Evolutionary conservation across 2,888 invertebrate genomes (phyloP).

Genomic region (Hedychridium roseum): DNA sequence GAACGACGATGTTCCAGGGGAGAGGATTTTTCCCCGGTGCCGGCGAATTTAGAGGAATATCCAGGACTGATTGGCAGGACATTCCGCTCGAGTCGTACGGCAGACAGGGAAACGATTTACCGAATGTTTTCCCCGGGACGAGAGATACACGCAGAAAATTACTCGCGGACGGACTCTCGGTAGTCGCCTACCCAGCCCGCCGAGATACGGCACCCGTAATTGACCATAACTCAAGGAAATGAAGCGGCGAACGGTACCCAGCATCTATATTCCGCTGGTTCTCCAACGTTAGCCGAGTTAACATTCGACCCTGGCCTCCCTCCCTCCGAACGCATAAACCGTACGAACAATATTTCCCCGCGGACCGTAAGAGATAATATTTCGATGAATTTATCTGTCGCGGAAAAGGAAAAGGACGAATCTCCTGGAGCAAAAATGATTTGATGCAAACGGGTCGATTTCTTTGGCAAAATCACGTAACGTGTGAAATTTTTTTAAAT

Average conservation of each 20-base stretch:
- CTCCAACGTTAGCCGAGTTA: slow-evolving; percentile 42
- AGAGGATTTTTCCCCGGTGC: too few relatives aligned
- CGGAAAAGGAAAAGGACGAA: background rate
- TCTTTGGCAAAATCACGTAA: too few relatives aligned
- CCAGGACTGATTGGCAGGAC: too few relatives aligned
- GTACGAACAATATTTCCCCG: too few relatives aligned
- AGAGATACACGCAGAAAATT: background rate
- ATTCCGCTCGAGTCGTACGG: background rate
- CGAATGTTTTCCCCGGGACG: background rate
- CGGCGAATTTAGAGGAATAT: too few relatives aligned
- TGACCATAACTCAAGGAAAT: slow-evolving; percentile 54
- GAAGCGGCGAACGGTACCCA: slow-evolving; percentile 50
- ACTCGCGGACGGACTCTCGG: slow-evolving; percentile 12
- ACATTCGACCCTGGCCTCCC: slow-evolving; percentile 36
- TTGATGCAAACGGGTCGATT: too few relatives aligned
- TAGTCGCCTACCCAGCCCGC: slow-evolving; percentile 36
- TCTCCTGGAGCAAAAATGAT: background rate
- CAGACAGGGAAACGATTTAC: background rate
- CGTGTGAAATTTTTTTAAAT: too few relatives aligned
- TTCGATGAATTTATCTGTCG: background rate
- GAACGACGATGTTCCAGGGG: too few relatives aligned
- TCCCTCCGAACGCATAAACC: too few relatives aligned
- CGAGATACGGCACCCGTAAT: slow-evolving; percentile 47
- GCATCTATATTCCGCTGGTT: slow-evolving; percentile 43
- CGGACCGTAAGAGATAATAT: background rate